phyloP scores from a whole-genome alignment of 2,113 vertebrate species.

The Ophiodon elongatus region DNA sequence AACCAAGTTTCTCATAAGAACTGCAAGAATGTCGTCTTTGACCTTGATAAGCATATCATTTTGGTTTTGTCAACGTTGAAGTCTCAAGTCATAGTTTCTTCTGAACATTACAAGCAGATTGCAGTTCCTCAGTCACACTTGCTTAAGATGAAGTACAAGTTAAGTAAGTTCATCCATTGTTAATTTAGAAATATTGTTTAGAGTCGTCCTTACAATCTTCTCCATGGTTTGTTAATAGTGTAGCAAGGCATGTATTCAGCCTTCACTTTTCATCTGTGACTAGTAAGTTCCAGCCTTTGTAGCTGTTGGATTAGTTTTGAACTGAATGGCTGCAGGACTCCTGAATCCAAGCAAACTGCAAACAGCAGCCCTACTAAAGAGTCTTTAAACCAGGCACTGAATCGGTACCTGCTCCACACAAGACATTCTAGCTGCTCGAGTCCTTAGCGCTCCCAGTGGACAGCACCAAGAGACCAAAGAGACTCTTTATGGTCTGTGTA shows the following conservation, averaged over 20 bases:
- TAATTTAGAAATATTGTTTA: not conserved
- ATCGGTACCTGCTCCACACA: not conserved
- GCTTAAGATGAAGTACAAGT: not conserved
- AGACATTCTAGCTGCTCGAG: not conserved
- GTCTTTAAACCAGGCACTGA: not conserved
- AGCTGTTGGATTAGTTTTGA: not conserved
- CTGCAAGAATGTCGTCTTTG: not conserved
- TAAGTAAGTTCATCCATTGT: not conserved
- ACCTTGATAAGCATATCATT: not conserved
- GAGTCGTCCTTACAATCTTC: not conserved
- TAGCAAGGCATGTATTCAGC: not conserved
- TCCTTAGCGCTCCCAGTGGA: not conserved
- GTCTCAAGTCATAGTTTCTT: not conserved
- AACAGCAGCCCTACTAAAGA: not conserved
- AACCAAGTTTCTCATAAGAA: not conserved
- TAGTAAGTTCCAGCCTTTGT: not conserved
- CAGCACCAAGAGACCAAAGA: not conserved
- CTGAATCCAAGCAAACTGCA: not conserved
- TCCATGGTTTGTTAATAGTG: not conserved
- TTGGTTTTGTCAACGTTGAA: not conserved
- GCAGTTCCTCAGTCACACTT: not conserved
- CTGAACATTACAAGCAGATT: not conserved
- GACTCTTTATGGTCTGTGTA: not conserved
- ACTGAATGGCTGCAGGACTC: not conserved
- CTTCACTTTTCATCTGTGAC: not conserved